Base-by-base conservation (phyloP, 1,140 invertebrate species). In the Bactericera cockerelli region DNA sequence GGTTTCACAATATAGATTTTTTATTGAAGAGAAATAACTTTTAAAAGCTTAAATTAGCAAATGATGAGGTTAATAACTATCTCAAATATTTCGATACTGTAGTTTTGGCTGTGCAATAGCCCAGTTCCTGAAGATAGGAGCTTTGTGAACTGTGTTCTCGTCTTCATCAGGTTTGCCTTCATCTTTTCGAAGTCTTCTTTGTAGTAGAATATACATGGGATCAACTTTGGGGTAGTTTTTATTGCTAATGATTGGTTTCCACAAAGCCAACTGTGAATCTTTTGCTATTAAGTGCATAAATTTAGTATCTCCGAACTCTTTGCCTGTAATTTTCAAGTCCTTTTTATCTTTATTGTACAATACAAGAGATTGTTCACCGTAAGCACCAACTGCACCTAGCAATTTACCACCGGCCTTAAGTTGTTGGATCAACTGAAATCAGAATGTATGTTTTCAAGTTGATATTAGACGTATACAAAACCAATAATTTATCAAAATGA, bases 341-440 rank as follows among this genome's bases (percentile, higher is more conserved):
- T 19, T 19, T 49, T 49, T n/a, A 22, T 49, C n/a, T 49, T 49
- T 49, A 22, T 4, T 49, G 42, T 49, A 49, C 22, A 49, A 49
- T 8, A 19, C 19, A 8, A 49, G 22, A 19, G 42, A 19, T 49
- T 49, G 42, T 8, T 49, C 42, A 4, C 42, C 42, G n/a, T 49
- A 22, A 4, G n/a, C 4, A 49, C 42, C 42, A 16, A 49, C 42
- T 19, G 42, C 42, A 49, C 42, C 19, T 49, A 49, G 42, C 19
- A 49, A 49, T 19, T 49, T 19, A 22, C 42, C 42, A 49, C 42
- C 42, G 19, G 42, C n/a, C 19, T 6, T 8, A 16, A 49, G 42
- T 49, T 49, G 42, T 49, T 49, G 42, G n/a, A 49, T 49, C 42
- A 49, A 49, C 42, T 49, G 42, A 49, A 49, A 49, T 49, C 42